Evolutionary conservation across 2,888 invertebrate genomes (phyloP), one percentile per base, ranked within the genome.

Genomic region (Caenorhabditis sp.): DNA sequence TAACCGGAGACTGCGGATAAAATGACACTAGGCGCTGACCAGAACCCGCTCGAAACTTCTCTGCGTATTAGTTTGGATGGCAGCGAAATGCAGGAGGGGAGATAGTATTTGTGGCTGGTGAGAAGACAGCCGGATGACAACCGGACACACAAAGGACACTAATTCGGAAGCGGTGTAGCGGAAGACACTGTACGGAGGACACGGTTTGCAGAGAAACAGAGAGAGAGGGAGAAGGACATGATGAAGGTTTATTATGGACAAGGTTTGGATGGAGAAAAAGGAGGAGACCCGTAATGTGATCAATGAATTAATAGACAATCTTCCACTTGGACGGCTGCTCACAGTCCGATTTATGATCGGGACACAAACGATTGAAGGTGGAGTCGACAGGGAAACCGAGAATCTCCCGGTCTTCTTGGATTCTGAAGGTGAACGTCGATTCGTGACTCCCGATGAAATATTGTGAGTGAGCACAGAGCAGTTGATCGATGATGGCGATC

Each of bases 351-450:
- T 68, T 51, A 1, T 90, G 86, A 79, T 93, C 92, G 6, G 92
- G 91, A 92, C 97, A 97, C 1, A 97, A 93, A 81, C 95, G 94
- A 92, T 98, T 98, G 92, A 97, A 98, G 0, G 98, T 98, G 9
- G 95, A 94, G 28, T 94, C 93, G 51, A 94, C 93, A 6, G 94
- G 94, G 92, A 97, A 97, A 0, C 97, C 97, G 53, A 98, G 92
- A 80, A 99, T 97, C 93, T 98, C 98, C 28, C 98, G 94, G 92
- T 99, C 98, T 92, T 99, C 98, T 93, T 98, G 97, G 86, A 99
- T 98, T 72, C 98, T 94, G 92, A 95, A 97, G 0, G 97, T 95
- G 92, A 98, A 98, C 0, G 98, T 99, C 79, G 98, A 98, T 88
- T 97, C 96, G 92, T 95, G 94, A 0, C 96, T 97, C 11, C 98